Percentiles rank a stretch among this genome's conserved stretches.
phyloP scores from a whole-genome alignment of 2,888 invertebrate genomes.

The Drosophila mayaguana region DNA sequence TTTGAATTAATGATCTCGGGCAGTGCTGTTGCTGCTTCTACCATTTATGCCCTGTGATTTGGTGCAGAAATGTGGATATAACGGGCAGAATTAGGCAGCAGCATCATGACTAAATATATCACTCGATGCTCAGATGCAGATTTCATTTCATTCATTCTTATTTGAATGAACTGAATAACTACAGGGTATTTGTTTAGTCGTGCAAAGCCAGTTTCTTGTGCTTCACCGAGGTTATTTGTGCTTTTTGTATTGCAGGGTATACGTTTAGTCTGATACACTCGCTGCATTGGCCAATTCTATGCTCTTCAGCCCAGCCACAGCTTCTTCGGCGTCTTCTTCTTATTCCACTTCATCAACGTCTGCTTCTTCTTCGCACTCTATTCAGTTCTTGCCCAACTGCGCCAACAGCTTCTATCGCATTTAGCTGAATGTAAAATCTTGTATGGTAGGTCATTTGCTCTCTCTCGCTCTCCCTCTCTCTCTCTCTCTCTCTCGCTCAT shows the following conservation, averaged over 20 bases:
- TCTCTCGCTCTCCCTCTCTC: background rate
- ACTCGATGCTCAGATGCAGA: no score
- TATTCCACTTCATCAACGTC: background rate
- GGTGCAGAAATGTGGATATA: background rate
- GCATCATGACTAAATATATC: no score
- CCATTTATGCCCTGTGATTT: slow-evolving; percentile 33
- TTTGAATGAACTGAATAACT: no score
- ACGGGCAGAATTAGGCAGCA: no score
- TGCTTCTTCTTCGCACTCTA: slow-evolving; percentile 7
- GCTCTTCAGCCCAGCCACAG: background rate
- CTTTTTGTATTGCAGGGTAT: slow-evolving; percentile 4
- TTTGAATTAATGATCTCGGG: slow-evolving; percentile 78
- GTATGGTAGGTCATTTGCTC: slow-evolving; percentile 54
- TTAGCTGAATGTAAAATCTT: slow-evolving; percentile 57
- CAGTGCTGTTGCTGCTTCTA: slow-evolving; percentile 44
- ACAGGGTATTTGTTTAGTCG: no score
- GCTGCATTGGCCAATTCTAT: background rate
- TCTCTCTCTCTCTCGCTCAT: background rate
- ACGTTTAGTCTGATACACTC: background rate
- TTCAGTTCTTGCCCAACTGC: slow-evolving; percentile 38
- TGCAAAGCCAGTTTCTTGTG: no score
- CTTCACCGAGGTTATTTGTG: no score
- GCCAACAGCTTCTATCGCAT: slow-evolving; percentile 42
- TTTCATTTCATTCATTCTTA: no score
- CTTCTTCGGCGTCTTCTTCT: background rate